phyloP scores from a whole-genome alignment of 2,113 vertebrate species.

The Protomyctophum bolini region DNA sequence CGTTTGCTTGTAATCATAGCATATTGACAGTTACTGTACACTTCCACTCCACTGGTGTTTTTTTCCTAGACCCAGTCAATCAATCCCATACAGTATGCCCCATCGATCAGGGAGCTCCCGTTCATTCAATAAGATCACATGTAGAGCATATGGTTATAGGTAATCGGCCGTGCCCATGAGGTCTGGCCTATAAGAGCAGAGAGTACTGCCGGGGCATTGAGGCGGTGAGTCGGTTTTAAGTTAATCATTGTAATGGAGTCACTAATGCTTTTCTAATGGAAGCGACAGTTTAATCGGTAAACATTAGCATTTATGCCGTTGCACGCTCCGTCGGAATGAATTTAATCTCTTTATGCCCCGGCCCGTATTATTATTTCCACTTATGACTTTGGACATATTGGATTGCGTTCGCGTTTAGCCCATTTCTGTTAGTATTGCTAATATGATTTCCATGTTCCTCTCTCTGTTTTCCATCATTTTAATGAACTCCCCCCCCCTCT shows the following conservation, averaged over 20 bases:
- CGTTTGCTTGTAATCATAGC: conserved; percentile 29
- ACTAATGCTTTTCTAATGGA: conserved; percentile 57
- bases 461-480: conserved; percentile 52
- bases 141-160: conserved; percentile 8
- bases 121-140: conserved; percentile 9
- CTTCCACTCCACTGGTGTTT: conserved; percentile 4
- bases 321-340: conserved; percentile 40
- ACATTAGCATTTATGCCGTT: conserved; percentile 44
- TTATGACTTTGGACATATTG: conserved; percentile 13
- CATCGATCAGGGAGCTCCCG: conserved; percentile 4
- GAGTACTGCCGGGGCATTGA: conserved; percentile 25
- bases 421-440: conserved; percentile 46
- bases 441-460: conserved; percentile 47
- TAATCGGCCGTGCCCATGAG: conserved; percentile 7
- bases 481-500: conserved; percentile 40
- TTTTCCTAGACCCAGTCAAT: conserved; percentile 15
- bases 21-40: conserved; percentile 27
- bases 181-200: conserved; percentile 6
- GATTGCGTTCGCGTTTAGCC: conserved; percentile 20
- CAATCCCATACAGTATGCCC: not conserved
- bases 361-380: conserved; percentile 37
- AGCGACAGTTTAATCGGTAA: conserved; percentile 41
- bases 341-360: conserved; percentile 8
- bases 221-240: conserved; percentile 30
- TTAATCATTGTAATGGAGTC: conserved; percentile 44